A percentile compares a stretch with the other conserved stretches of the same genome.
Evolutionary conservation across 2,113 vertebrate species (phyloP).

Genomic region (Lutjanus erythropterus): DNA sequence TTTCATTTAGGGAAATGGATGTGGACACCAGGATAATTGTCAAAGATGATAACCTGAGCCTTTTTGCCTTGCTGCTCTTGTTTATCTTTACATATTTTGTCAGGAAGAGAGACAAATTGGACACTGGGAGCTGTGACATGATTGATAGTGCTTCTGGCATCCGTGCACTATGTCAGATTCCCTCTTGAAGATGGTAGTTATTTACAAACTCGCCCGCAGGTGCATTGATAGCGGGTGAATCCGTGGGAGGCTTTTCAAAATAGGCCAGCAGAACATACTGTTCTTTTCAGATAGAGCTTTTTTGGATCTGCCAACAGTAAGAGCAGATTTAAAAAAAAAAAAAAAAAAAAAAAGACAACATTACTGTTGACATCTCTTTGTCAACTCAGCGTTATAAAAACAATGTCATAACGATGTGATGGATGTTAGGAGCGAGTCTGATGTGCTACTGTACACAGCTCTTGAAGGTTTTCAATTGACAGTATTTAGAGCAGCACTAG

Average conservation of each 20-base stretch:
- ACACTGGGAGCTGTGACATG: constrained; percentile 32
- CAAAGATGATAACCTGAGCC: neutral
- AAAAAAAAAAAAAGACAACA: constrained; percentile 34
- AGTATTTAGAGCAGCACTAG: neutral
- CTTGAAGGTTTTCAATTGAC: neutral
- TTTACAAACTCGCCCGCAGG: constrained; percentile 34
- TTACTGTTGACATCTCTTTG: constrained; percentile 28
- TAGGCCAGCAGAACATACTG: constrained; percentile 58
- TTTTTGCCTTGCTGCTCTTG: neutral
- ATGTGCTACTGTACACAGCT: neutral
- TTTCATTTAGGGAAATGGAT: constrained; percentile 13
- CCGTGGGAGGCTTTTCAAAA: constrained; percentile 66
- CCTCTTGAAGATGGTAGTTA: constrained; percentile 24
- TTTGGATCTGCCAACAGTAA: constrained; percentile 27
- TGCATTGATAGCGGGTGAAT: constrained; percentile 47
- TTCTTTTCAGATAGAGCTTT: constrained; percentile 46
- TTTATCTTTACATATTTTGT: constrained; percentile 12
- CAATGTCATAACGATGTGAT: constrained; percentile 18
- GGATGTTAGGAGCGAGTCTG: neutral
- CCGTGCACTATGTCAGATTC: constrained; percentile 14
- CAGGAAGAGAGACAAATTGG: constrained; percentile 18
- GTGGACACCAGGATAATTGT: neutral
- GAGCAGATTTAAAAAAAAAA: too few relatives aligned
- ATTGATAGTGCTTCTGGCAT: constrained; percentile 28
- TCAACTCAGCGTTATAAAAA: constrained; percentile 33